Evolutionary conservation across 2,113 vertebrate species (phyloP).

Genomic region (Romanogobio albipinnatus): DNA sequence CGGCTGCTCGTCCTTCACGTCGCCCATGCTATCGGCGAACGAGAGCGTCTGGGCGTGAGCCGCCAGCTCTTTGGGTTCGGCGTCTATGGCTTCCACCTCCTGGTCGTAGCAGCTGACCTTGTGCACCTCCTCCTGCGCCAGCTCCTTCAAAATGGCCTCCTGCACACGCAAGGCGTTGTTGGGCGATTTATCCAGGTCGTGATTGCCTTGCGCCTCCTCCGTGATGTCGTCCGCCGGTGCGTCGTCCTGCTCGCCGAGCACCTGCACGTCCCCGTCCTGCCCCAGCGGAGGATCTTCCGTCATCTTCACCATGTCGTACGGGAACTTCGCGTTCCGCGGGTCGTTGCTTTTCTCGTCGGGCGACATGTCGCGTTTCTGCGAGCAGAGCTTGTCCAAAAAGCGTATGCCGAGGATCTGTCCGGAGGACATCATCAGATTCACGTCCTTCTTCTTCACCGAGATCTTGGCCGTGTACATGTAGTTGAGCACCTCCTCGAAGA

Average conservation of each 20-base stretch:
- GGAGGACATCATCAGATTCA: conserved; percentile 98
- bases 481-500: conserved; percentile 96
- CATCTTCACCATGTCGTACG: conserved; percentile 79
- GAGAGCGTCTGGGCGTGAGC: conserved; percentile 90
- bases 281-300: conserved; percentile 79
- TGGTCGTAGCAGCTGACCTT: conserved; percentile 97
- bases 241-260: conserved; percentile 92
- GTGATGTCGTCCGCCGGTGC: conserved; percentile 83
- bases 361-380: conserved; percentile 92
- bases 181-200: conserved; percentile 86
- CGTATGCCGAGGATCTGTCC: conserved; percentile 97
- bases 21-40: conserved; percentile 92
- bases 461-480: conserved; percentile 99
- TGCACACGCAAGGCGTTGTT: conserved; percentile 88
- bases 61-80: conserved; percentile 83
- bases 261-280: conserved; percentile 87
- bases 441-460: conserved; percentile 94
- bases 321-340: conserved; percentile 82
- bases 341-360: conserved; percentile 80
- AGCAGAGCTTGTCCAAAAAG: conserved; percentile 96
- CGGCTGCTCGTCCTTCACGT: conserved; percentile 87
- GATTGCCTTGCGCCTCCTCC: conserved; percentile 83
- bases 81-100: conserved; percentile 94
- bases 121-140: conserved; percentile 94
- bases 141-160: conserved; percentile 94